Evolutionary conservation across 2,113 vertebrate genomes (phyloP).

Genomic region (Tretioscincus oriximinensis): DNA sequence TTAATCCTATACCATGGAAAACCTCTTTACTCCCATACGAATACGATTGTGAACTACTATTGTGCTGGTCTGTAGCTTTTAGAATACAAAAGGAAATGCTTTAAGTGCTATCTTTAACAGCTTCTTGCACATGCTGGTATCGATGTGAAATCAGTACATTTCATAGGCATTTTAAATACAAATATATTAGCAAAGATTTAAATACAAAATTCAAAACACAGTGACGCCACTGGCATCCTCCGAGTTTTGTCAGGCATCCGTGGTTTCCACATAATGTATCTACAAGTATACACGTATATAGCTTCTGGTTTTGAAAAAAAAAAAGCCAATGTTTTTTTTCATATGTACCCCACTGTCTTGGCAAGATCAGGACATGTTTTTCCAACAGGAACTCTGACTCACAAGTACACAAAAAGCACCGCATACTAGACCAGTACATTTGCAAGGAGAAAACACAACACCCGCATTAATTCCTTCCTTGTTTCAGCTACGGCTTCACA

Average conservation of each 20-base stretch:
- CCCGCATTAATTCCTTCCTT: constrained; percentile 24
- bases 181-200: constrained; percentile 43
- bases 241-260: constrained; percentile 24
- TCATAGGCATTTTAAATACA: constrained; percentile 31
- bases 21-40: constrained; percentile 13
- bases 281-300: constrained; percentile 15
- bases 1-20: constrained; percentile 41
- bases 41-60: constrained; percentile 53
- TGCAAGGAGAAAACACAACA: neutral
- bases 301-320: constrained; percentile 18
- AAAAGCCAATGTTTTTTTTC: constrained; percentile 17
- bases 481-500: constrained; percentile 9
- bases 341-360: constrained; percentile 36
- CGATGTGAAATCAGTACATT: constrained; percentile 50
- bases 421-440: constrained; percentile 20
- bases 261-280: constrained; percentile 30
- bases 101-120: constrained; percentile 61
- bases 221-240: constrained; percentile 42
- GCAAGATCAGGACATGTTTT: constrained; percentile 35
- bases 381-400: constrained; percentile 47
- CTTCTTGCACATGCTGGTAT: constrained; percentile 46
- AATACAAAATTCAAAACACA: constrained; percentile 64
- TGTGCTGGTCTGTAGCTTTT: constrained; percentile 46
- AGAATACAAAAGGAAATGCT: constrained; percentile 63
- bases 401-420: constrained; percentile 30